Conservation (phyloP, 2,797 vertebrate genomes). For the Okamejei kenojei region DNA sequence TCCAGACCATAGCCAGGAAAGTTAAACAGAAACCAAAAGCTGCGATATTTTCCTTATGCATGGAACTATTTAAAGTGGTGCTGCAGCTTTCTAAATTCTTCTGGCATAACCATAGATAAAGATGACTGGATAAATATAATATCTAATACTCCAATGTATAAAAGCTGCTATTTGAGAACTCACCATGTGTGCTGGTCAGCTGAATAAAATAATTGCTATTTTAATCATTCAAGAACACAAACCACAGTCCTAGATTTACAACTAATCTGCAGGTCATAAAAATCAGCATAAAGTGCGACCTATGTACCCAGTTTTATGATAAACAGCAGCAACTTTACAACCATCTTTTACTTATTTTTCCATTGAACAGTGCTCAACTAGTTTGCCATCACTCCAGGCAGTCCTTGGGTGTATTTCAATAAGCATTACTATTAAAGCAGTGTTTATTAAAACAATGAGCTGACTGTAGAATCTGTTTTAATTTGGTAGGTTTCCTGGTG, state of each 20-base stretch:
- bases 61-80: not conserved
- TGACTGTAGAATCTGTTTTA: not conserved
- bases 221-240: not conserved
- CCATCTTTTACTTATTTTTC: slow-evolving; percentile 11
- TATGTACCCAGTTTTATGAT: slow-evolving; percentile 14
- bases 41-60: not conserved
- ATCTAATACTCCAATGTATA: not conserved
- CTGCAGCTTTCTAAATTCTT: not conserved
- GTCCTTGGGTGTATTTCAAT: not conserved
- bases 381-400: not conserved
- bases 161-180: not conserved
- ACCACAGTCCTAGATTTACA: not conserved
- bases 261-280: slow-evolving; percentile 35
- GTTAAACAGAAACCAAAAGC: not conserved
- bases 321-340: slow-evolving; percentile 18
- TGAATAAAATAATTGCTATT: not conserved
- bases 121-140: not conserved
- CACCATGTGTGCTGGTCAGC: not conserved
- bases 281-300: not conserved
- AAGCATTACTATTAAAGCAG: not conserved
- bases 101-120: not conserved
- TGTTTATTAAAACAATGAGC: not conserved
- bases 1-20: too few relatives aligned
- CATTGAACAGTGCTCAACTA: not conserved
- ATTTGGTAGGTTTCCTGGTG: not conserved